A percentile compares a stretch with the other conserved stretches of the same genome.
phyloP scores from a whole-genome alignment of 2,888 invertebrate species.

The Horisme vitalbata region DNA sequence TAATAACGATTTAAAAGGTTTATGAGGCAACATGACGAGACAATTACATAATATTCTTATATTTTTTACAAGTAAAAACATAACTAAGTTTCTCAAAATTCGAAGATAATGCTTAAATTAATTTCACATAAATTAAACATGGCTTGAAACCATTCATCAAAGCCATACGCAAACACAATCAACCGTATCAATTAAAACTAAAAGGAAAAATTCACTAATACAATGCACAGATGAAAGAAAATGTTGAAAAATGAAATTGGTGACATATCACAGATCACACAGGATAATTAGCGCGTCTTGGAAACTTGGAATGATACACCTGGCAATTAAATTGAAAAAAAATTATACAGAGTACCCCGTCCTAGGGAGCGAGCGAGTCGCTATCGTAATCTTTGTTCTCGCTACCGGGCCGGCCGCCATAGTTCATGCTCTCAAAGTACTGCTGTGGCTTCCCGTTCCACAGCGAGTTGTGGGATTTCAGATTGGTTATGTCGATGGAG shows the following conservation, averaged over 20 bases:
- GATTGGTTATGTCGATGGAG: slow-evolving; percentile 46
- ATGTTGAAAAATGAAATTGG: slow-evolving; percentile 31
- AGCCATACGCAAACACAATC: slow-evolving; percentile 22
- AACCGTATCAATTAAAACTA: slow-evolving; percentile 17
- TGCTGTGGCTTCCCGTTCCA: slow-evolving; percentile 80
- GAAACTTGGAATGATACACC: slow-evolving; percentile 40
- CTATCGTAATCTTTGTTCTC: slow-evolving; percentile 52
- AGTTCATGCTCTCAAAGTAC: slow-evolving; percentile 87
- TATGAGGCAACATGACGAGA: slow-evolving; percentile 18
- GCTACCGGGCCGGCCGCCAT: slow-evolving; percentile 55
- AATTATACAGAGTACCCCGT: no score
- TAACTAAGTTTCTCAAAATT: slow-evolving; percentile 10
- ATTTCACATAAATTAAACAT: slow-evolving; percentile 22
- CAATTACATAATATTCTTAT: slow-evolving; percentile 28
- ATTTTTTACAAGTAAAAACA: slow-evolving; percentile 19
- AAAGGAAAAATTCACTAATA: slow-evolving; percentile 15
- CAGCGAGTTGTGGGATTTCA: slow-evolving; percentile 70
- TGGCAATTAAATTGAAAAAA: slow-evolving; percentile 5
- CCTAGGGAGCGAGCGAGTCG: slow-evolving; percentile 58
- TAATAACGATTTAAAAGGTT: slow-evolving; percentile 18
- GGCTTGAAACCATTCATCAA: slow-evolving; percentile 19
- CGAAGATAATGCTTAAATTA: slow-evolving; percentile 14
- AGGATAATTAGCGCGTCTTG: slow-evolving; percentile 38
- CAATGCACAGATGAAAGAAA: slow-evolving; percentile 20
- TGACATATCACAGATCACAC: slow-evolving; percentile 60